These are phyloP conservation scores for Epicampocera succincta DNA, from an alignment of 2,888 invertebrate species.

Conservation along the genomic window DNA sequence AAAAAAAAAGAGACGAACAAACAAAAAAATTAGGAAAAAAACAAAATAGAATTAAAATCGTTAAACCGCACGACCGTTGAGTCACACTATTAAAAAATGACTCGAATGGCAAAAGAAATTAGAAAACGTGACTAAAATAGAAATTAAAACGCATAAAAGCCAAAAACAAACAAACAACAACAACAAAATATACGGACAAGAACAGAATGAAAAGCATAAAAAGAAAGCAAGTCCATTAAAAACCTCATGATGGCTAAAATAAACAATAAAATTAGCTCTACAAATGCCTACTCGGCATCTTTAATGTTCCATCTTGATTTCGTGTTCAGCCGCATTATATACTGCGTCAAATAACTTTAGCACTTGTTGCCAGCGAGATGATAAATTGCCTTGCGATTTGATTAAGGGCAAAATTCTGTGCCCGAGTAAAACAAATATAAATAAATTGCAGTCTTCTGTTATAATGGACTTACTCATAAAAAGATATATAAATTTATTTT, in stretches of 20 bases:
- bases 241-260: conserved; percentile 66
- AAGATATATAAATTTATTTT: too few species aligned
- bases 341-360: not conserved
- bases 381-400: too few species aligned
- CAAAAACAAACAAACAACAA: not conserved
- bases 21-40: too few species aligned
- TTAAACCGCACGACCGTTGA: conserved; percentile 44
- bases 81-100: conserved; percentile 22
- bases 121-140: conserved; percentile 64
- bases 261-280: conserved; percentile 68
- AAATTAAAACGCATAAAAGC: conserved; percentile 36
- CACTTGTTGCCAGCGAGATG: too few species aligned
- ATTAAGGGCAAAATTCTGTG: too few species aligned
- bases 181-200: conserved; percentile 1
- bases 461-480: too few species aligned
- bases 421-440: too few species aligned
- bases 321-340: conserved; percentile 3
- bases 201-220: conserved; percentile 11
- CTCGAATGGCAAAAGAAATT: conserved; percentile 41
- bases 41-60: conserved; percentile 42
- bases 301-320: conserved; percentile 37
- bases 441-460: too few species aligned
- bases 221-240: conserved; percentile 64
- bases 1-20: conserved; percentile 24
- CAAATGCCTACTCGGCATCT: conserved; percentile 52